Evolutionary conservation across 2,888 invertebrate genomes (phyloP).

Genomic region (Eupithecia insigniata): DNA sequence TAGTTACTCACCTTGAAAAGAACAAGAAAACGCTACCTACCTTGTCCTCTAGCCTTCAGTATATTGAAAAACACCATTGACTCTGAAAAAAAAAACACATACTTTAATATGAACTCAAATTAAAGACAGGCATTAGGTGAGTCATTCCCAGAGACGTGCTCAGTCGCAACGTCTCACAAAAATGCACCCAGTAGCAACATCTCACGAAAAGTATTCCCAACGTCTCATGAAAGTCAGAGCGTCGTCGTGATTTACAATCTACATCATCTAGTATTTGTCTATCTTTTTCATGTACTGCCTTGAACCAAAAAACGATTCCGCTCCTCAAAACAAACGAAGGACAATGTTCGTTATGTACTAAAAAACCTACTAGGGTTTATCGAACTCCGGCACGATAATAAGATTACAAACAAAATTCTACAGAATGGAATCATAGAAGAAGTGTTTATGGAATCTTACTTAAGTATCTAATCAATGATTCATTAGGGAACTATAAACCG

Average conservation of each 20-base stretch:
- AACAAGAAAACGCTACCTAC: background rate
- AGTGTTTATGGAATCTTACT: conserved; percentile 22
- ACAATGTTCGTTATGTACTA: background rate
- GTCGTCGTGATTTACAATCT: too few species aligned
- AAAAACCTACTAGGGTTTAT: conserved; percentile 1
- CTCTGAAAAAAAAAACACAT: background rate
- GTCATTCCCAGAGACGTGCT: too few species aligned
- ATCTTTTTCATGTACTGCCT: too few species aligned
- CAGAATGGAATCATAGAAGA: conserved; percentile 14
- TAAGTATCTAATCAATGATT: conserved; percentile 20
- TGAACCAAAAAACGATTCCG: background rate
- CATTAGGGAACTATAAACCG: conserved; percentile 15
- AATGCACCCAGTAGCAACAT: too few species aligned
- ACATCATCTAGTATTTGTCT: too few species aligned
- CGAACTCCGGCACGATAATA: conserved; percentile 21
- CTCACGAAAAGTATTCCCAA: too few species aligned
- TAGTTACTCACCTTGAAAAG: background rate
- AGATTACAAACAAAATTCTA: conserved; percentile 11
- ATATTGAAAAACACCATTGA: background rate
- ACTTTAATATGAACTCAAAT: background rate
- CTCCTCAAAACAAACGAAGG: background rate
- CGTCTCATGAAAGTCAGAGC: too few species aligned
- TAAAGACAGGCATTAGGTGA: too few species aligned
- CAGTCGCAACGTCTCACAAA: too few species aligned
- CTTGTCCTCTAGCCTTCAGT: background rate